Conservation (phyloP, 2,888 invertebrate genomes). For the Carcina quercana region DNA sequence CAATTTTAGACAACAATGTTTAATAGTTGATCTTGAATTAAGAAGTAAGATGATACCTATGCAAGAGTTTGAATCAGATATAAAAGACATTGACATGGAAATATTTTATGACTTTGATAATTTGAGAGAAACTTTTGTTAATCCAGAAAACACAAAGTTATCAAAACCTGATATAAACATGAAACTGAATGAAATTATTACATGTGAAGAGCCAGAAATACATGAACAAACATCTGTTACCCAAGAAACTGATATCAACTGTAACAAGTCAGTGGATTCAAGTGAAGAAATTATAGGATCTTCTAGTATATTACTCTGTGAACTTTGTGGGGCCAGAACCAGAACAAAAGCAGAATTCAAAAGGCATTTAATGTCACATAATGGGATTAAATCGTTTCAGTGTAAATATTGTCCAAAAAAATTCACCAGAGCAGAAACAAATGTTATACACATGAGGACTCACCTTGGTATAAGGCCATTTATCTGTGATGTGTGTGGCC, state of each 20-base stretch:
- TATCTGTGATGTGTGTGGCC: conserved; percentile 61
- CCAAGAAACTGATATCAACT: too few relatives aligned
- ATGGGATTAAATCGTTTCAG: conserved; percentile 33
- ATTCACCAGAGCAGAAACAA: conserved; percentile 49
- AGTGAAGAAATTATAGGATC: background rate
- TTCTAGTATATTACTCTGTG: conserved; percentile 19
- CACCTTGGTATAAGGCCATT: conserved; percentile 67
- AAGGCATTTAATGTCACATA: conserved; percentile 44
- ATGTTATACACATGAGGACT: conserved; percentile 61
- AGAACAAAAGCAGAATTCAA: conserved; percentile 21
- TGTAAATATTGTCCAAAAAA: conserved; percentile 43
- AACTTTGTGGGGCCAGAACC: conserved; percentile 26
- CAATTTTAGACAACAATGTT: conserved; percentile 30
- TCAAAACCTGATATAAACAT: too few relatives aligned
- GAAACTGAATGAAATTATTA: too few relatives aligned
- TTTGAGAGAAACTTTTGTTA: too few relatives aligned
- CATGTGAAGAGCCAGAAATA: too few relatives aligned
- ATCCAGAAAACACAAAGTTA: too few relatives aligned
- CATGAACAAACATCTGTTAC: too few relatives aligned
- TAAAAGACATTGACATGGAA: too few relatives aligned
- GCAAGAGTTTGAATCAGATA: conserved; percentile 3
- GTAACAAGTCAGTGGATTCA: too few relatives aligned
- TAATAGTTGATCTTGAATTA: conserved; percentile 13
- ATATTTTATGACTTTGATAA: too few relatives aligned
- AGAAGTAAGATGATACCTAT: conserved; percentile 3